Evolutionary conservation across 2,888 invertebrate genomes (phyloP).

Genomic region (Luperina nickerlii): DNA sequence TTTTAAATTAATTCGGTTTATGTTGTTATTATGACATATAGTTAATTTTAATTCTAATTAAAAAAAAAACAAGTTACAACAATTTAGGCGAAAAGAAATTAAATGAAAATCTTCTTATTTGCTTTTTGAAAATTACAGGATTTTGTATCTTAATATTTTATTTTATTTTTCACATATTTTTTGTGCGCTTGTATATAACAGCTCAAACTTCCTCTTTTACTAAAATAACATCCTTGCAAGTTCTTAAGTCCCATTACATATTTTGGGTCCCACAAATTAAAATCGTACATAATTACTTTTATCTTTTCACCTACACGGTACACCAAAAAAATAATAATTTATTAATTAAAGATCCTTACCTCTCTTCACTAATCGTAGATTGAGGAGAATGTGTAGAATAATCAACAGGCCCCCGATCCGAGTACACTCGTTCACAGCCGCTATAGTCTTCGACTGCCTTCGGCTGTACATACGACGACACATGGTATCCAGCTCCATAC

Average conservation of each 20-base stretch:
- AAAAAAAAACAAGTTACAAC: background rate
- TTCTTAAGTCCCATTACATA: too few species aligned
- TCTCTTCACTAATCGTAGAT: slow-evolving; percentile 87
- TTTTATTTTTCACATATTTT: too few species aligned
- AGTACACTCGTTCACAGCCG: slow-evolving; percentile 83
- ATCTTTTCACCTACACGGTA: background rate
- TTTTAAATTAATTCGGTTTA: background rate
- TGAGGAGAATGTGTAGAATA: slow-evolving; percentile 89
- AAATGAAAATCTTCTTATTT: too few species aligned
- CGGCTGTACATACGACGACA: slow-evolving; percentile 82
- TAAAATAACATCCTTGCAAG: background rate
- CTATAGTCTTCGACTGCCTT: slow-evolving; percentile 81
- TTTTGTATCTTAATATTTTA: too few species aligned
- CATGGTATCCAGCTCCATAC: slow-evolving; percentile 80
- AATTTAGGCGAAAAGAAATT: too few species aligned
- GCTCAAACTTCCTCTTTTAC: background rate
- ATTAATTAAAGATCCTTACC: slow-evolving; percentile 71
- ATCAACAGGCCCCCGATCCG: slow-evolving; percentile 88
- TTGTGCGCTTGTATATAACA: background rate
- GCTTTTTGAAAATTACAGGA: too few species aligned
- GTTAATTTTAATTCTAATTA: background rate
- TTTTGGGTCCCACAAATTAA: background rate
- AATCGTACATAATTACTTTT: background rate
- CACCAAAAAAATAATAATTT: background rate
- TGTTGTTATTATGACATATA: background rate